Evolutionary conservation across 2,888 invertebrate species (phyloP).

Genomic region (Drosophila quinaria): DNA sequence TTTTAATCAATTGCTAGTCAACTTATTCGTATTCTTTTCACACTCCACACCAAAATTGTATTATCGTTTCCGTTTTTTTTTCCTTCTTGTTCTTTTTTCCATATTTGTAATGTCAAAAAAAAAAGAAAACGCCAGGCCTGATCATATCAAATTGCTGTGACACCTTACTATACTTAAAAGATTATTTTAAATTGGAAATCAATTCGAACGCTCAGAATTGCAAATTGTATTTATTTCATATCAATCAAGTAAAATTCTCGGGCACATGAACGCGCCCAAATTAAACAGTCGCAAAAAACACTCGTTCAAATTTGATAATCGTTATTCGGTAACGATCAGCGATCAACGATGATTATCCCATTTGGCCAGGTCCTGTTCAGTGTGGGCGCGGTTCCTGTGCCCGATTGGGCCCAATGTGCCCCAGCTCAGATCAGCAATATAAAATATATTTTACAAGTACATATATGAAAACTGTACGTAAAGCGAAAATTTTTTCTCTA

Average conservation of each 20-base stretch:
- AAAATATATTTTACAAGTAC: constrained; percentile 25
- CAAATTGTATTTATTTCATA: constrained; percentile 74
- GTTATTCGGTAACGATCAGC: not conserved
- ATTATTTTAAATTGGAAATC: constrained; percentile 47
- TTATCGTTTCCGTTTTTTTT: constrained; percentile 36
- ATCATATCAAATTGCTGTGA: constrained; percentile 70
- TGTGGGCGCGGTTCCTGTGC: constrained; percentile 27
- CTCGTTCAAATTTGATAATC: not conserved
- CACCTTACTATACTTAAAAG: constrained; percentile 79
- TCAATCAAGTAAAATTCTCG: constrained; percentile 21
- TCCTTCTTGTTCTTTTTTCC: constrained; percentile 12
- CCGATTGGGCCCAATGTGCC: constrained; percentile 14
- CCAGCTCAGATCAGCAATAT: constrained; percentile 34
- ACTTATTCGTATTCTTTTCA: constrained; percentile 65
- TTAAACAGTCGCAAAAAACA: constrained; percentile 34
- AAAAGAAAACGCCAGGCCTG: constrained; percentile 51
- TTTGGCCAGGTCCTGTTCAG: constrained; percentile 17
- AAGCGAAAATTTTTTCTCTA: constrained; percentile 32
- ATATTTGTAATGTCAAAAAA: constrained; percentile 22
- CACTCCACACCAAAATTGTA: constrained; percentile 66
- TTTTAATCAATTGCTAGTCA: constrained; percentile 46
- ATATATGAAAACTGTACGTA: constrained; percentile 49
- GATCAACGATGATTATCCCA: not conserved
- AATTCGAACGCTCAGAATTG: constrained; percentile 62
- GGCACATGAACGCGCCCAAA: constrained; percentile 29